Evolutionary conservation across 2,888 invertebrate species (phyloP).

Genomic region (Caenorhabditis auriculariae): DNA sequence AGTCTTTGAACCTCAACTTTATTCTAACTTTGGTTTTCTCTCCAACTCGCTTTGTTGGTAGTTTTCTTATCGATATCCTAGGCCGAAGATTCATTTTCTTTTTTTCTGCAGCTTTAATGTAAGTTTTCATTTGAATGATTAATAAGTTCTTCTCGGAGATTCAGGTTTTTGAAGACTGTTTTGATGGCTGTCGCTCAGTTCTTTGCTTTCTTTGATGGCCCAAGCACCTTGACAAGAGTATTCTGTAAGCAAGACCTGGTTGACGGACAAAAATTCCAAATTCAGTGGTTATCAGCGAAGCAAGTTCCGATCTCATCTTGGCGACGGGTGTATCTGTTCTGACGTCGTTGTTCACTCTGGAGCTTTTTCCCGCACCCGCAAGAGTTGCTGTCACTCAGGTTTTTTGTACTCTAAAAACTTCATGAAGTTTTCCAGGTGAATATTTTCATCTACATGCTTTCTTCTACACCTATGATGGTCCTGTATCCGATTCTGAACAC

Average conservation of each 20-base stretch:
- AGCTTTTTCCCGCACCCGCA: conserved; percentile 35
- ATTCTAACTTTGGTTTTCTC: conserved; percentile 13
- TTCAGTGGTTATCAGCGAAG: conserved; percentile 21
- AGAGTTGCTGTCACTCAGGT: conserved; percentile 34
- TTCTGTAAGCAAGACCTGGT: conserved; percentile 4
- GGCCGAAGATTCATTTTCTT: conserved; percentile 28
- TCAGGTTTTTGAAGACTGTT: conserved; percentile 10
- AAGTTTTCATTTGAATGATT: not conserved
- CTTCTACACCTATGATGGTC: conserved; percentile 9
- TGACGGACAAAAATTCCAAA: not conserved
- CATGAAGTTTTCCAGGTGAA: conserved; percentile 15
- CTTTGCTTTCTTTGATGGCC: conserved; percentile 3
- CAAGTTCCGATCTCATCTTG: conserved; percentile 7
- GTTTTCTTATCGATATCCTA: conserved; percentile 22
- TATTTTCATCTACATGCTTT: conserved; percentile 9
- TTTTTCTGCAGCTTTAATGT: conserved; percentile 18
- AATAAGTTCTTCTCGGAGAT: not conserved
- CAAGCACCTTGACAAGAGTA: conserved; percentile 2
- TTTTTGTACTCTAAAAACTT: not conserved
- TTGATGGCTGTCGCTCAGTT: conserved; percentile 10
- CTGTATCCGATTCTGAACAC: conserved; percentile 25
- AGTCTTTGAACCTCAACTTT: conserved; percentile 21
- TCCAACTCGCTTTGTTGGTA: conserved; percentile 28
- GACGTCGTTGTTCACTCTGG: conserved; percentile 17
- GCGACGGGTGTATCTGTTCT: conserved; percentile 25